Conservation (phyloP, 2,888 invertebrate genomes). For the Congeria kusceri region DNA sequence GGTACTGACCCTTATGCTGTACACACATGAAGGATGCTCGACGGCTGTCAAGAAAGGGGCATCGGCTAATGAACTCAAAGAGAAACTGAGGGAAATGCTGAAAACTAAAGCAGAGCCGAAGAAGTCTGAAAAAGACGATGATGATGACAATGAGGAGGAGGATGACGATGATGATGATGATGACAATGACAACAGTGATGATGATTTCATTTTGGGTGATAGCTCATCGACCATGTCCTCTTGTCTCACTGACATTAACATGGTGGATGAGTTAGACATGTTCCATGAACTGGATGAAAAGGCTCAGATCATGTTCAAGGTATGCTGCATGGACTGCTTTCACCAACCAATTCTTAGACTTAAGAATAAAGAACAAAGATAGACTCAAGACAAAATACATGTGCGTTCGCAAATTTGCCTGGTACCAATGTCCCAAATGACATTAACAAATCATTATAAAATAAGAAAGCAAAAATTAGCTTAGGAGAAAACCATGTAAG, state of each 20-base stretch:
- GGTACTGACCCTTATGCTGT: conserved; percentile 83
- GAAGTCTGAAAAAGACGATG: conserved; percentile 58
- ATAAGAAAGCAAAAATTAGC: no score
- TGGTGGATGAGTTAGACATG: conserved; percentile 62
- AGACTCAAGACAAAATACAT: no score
- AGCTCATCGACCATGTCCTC: conserved; percentile 53
- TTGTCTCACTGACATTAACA: conserved; percentile 50
- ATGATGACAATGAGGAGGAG: conserved; percentile 40
- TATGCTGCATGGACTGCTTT: conserved; percentile 30
- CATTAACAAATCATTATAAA: no score
- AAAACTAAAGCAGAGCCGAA: conserved; percentile 43
- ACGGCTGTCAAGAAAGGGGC: conserved; percentile 54
- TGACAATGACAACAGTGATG: conserved; percentile 25
- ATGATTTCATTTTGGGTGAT: conserved; percentile 38
- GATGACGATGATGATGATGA: conserved; percentile 17
- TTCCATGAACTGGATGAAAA: conserved; percentile 76
- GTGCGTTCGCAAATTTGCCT: no score
- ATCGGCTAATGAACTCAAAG: conserved; percentile 34
- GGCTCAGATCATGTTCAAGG: conserved; percentile 77
- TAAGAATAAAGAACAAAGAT: no score
- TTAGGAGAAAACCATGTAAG: no score
- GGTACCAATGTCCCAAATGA: no score
- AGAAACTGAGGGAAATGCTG: conserved; percentile 51
- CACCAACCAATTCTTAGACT: no score
- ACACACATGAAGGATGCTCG: conserved; percentile 77